Evolutionary conservation across 2,888 invertebrate species (phyloP).

Genomic region (Dasypolia templi): DNA sequence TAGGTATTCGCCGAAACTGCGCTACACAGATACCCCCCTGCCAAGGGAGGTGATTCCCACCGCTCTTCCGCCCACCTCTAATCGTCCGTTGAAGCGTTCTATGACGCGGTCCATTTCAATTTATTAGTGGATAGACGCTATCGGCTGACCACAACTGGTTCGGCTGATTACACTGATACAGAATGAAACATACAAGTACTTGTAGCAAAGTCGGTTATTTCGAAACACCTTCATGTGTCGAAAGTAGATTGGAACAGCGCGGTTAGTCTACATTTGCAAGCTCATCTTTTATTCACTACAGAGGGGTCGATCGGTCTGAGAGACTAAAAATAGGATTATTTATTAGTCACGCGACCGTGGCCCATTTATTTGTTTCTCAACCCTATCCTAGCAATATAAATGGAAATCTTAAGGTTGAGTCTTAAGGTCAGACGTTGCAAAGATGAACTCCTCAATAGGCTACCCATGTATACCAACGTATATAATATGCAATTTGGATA

Average conservation of each 20-base stretch:
- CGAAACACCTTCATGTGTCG: conserved; percentile 31
- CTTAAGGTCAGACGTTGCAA: too few relatives aligned
- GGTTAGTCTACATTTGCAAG: conserved; percentile 70
- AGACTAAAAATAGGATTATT: conserved; percentile 72
- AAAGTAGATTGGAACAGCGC: conserved; percentile 31
- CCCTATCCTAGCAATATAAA: conserved; percentile 62
- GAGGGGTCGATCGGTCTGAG: conserved; percentile 66
- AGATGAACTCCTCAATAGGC: too few relatives aligned
- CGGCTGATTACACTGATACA: conserved; percentile 22
- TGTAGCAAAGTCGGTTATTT: conserved; percentile 12
- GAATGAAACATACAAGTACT: conserved; percentile 5
- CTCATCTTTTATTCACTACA: conserved; percentile 78
- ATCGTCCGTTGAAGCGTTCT: conserved; percentile 18
- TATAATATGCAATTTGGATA: too few relatives aligned
- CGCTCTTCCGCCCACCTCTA: conserved; percentile 24
- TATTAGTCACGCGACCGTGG: conserved; percentile 68
- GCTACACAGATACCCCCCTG: conserved; percentile 14
- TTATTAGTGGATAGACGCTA: conserved; percentile 42
- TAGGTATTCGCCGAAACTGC: conserved; percentile 1
- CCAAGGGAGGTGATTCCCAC: conserved; percentile 21
- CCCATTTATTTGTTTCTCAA: conserved; percentile 58
- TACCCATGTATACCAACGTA: too few relatives aligned
- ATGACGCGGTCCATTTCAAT: conserved; percentile 46
- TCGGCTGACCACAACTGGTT: conserved; percentile 32
- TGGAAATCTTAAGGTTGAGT: conserved; percentile 43